Evolutionary conservation across 2,888 invertebrate species (phyloP), one percentile per base, ranked within the genome.

Genomic region (Dermolepida albohirtum): DNA sequence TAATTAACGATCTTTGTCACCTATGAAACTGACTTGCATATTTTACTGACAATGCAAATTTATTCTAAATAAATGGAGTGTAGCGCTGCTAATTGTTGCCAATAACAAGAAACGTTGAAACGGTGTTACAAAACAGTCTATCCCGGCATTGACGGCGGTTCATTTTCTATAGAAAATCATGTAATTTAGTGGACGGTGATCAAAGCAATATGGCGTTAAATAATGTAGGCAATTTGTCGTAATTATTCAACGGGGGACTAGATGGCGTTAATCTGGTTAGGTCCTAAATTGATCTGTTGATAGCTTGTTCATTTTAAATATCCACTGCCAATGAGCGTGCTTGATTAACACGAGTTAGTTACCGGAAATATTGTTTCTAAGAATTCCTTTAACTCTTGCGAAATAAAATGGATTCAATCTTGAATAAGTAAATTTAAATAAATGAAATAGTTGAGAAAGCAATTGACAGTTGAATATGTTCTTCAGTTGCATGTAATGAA

Each of bases 141-240:
- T 47, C 34, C 34, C n/a, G 34, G 16, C 34, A 34, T 47, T 47
- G 59, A 47, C 11, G 59, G 57, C 34, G 47, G 17, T 34, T 47
- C n/a, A 10, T 8, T 40, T 34, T 1, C 16, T 62, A 62, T 62
- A 49, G 64, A 64, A 51, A 64, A 64, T 64, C 64, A 14, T 54
- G 52, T 64, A 64, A 64, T 64, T 64, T 54, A 51, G 64, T 54
- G 44, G 40, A 52, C 29, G 64, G 54, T 52, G 64, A 54, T 64
- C 51, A 54, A 64, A 54, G 64, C 64, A 43, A 34, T 54, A 54
- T 54, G 64, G 52, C 34, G 64, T 43, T 71, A 72, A 72, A 69
- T 72, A 71, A 72, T 72, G 69, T 68, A 67, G 64, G 59, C 70
- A 72, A 72, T 72, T 72, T 72, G 71, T 72, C 72, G 70, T 72